Base-by-base conservation (phyloP, 30 jellyfish, hydroid and myxozoan genomes). In the Turritopsis rubra region DNA sequence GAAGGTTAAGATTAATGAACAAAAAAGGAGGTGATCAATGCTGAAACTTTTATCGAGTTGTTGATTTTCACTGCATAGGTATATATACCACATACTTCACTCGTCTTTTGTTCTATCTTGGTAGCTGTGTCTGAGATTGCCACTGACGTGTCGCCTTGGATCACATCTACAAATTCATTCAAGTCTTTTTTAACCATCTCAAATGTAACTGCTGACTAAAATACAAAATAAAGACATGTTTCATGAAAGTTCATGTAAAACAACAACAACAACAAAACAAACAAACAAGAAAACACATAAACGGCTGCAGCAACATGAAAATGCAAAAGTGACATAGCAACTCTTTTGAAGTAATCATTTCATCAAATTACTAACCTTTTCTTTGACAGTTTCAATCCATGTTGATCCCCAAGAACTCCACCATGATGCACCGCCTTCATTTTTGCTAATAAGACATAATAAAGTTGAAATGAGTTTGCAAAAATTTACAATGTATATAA, bases 371-470 rank as follows among this genome's bases (percentile, higher is more conserved):
- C 7, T 21, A 4, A 86, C 97, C 97, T 91, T 91, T 83, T 91
- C 97, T 71, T 86, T 91, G 21, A 91, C 96, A 1, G 92, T 72
- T 52, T 91, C 97, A 29, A 82, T 81, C 85, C 94, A 65, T 52
- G 93, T 85, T 77, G 83, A 82, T 17, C 97, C 96, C 97, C 97
- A 91, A 0, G 94, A 83, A 31, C 80, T 73, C 97, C 97, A 91
- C 97, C 97, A 91, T 9, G 96, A 86, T 18, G 88, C 92, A 1
- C 83, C 96, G 28, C 66, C 89, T 21, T 53, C 71, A 75, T 66
- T 22, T 52, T 84, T 80, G 66, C 72, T 77, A 53, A 29, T 23
- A 77, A 22, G 66, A 77, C 28, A 77, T 13, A 1, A 75, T 41
- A 13, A 41, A 41, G 13, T 41, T 41, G 5, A 41, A 41, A 13